phyloP scores from a whole-genome alignment of 2,113 vertebrate species.

The Brachyhypopomus gauderio region DNA sequence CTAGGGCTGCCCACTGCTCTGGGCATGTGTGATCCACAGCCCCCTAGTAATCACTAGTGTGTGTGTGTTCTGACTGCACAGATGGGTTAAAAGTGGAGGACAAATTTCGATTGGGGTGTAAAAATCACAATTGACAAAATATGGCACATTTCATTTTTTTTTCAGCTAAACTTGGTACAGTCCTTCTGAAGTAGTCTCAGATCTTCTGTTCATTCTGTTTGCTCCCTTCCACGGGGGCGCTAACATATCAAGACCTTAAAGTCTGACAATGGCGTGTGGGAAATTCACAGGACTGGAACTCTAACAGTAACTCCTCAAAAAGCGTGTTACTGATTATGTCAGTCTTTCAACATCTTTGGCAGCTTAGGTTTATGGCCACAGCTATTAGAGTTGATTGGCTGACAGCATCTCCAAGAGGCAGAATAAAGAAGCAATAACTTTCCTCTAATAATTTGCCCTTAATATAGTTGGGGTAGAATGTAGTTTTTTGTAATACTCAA shows the following conservation, averaged over 20 bases:
- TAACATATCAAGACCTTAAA: constrained; percentile 54
- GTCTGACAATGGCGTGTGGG: constrained; percentile 2
- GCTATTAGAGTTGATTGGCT: background rate
- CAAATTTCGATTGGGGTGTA: too few relatives aligned
- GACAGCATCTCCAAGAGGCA: background rate
- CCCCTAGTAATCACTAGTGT: too few relatives aligned
- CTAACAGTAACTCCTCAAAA: background rate
- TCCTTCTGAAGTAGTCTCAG: constrained; percentile 19
- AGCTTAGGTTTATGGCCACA: background rate
- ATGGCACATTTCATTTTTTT: too few relatives aligned
- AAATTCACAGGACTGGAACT: background rate
- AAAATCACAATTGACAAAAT: too few relatives aligned
- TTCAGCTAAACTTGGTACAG: constrained; percentile 7
- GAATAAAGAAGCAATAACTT: background rate
- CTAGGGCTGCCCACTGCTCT: too few relatives aligned
- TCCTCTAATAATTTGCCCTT: too few relatives aligned
- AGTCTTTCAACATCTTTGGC: background rate
- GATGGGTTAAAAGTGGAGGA: too few relatives aligned
- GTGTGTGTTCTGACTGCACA: too few relatives aligned
- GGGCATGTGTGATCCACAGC: too few relatives aligned
- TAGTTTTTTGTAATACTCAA: too few relatives aligned
- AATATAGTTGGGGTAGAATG: too few relatives aligned
- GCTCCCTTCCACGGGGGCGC: constrained; percentile 32
- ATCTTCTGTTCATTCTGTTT: constrained; percentile 43
- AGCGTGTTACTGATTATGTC: constrained; percentile 2